Conservation (phyloP, 2,113 vertebrate genomes). For the Cygnus buccinator region DNA sequence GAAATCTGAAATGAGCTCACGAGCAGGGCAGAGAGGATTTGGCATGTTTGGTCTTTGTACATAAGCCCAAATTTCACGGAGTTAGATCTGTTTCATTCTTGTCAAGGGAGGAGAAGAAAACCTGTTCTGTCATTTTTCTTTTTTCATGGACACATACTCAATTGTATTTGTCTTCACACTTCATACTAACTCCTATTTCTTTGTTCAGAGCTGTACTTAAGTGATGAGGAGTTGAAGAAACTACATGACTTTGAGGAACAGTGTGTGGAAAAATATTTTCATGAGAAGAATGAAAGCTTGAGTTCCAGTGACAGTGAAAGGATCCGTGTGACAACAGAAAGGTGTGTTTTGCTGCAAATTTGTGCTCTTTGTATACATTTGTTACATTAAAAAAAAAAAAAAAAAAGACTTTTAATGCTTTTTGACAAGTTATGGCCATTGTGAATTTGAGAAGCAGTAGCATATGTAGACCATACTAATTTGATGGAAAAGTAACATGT, state of each 20-base stretch:
- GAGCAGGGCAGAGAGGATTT: background rate
- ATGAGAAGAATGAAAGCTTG: slow-evolving; percentile 82
- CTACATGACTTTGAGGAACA: slow-evolving; percentile 95
- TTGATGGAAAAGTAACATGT: background rate
- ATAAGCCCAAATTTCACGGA: background rate
- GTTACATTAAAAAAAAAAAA: background rate
- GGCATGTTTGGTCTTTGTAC: background rate
- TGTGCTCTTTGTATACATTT: background rate
- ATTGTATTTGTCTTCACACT: background rate
- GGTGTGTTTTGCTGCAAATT: slow-evolving; percentile 56
- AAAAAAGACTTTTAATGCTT: background rate
- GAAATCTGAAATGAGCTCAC: background rate
- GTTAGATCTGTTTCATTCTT: background rate
- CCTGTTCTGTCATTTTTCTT: background rate
- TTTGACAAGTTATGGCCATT: background rate
- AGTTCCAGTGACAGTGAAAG: slow-evolving; percentile 81
- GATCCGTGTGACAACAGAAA: slow-evolving; percentile 87
- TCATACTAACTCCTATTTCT: background rate
- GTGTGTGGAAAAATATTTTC: slow-evolving; percentile 89
- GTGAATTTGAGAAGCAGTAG: background rate
- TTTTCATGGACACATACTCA: background rate
- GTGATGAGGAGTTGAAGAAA: slow-evolving; percentile 89
- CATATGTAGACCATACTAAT: background rate
- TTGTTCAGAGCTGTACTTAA: slow-evolving; percentile 88
- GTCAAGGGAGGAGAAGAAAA: background rate